phyloP scores from a whole-genome alignment of 1,140 invertebrate genomes.

The Leptinotarsa defecta region DNA sequence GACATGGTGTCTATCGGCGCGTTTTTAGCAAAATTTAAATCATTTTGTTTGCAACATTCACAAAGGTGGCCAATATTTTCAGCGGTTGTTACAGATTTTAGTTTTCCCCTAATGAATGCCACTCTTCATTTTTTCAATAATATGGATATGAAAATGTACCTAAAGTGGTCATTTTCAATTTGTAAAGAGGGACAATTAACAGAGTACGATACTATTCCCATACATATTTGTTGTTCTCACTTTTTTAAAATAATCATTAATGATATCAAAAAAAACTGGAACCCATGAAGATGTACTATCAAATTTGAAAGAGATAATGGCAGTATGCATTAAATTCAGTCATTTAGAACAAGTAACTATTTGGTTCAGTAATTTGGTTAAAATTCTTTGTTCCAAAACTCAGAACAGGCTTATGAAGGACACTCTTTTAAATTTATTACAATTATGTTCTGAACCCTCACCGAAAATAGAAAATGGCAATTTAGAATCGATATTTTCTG shows the following conservation, averaged over 20 bases:
- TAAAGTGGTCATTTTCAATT: slow-evolving; percentile 11
- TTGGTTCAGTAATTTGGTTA: slow-evolving; percentile 19
- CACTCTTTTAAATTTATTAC: slow-evolving; percentile 10
- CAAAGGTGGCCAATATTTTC: slow-evolving; percentile 22
- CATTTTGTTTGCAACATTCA: not conserved
- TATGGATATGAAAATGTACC: slow-evolving; percentile 23
- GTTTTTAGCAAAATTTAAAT: slow-evolving; percentile 21
- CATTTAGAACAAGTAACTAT: not conserved
- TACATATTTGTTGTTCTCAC: slow-evolving; percentile 11
- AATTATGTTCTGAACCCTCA: not conserved
- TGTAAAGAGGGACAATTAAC: not conserved
- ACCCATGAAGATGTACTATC: not conserved
- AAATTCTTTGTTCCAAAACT: not conserved
- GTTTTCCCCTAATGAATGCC: slow-evolving; percentile 20
- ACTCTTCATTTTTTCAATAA: slow-evolving; percentile 17
- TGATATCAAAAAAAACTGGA: slow-evolving; percentile 20
- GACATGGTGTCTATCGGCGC: slow-evolving; percentile 14
- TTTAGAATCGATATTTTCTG: not conserved
- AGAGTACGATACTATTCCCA: not conserved
- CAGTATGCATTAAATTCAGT: slow-evolving; percentile 14
- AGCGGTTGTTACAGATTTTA: slow-evolving; percentile 22
- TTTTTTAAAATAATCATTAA: slow-evolving; percentile 15
- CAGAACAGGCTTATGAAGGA: not conserved
- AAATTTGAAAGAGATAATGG: slow-evolving; percentile 21
- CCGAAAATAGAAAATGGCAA: not conserved